A percentile compares a stretch with the other conserved stretches of the same genome.
Evolutionary conservation across 2,797 vertebrate genomes (phyloP).

Genomic region (Gallirallus australis): DNA sequence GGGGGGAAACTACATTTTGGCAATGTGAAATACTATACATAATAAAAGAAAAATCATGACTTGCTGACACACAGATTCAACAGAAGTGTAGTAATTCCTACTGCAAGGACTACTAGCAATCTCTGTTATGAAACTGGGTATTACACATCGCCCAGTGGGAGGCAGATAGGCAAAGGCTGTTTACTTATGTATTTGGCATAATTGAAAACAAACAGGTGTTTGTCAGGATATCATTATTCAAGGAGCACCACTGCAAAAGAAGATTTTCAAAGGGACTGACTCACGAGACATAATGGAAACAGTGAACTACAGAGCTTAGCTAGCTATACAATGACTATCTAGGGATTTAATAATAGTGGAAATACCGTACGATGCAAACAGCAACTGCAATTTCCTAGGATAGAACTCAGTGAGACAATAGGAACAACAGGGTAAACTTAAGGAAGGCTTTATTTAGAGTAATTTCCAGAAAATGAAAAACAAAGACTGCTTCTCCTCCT

Average conservation of each 20-base stretch:
- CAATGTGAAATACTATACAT: not conserved
- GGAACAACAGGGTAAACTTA: not conserved
- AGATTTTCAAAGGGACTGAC: not conserved
- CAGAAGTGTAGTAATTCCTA: not conserved
- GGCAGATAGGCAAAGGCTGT: constrained; percentile 3
- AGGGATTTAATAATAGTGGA: not conserved
- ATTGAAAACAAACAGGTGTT: constrained; percentile 51
- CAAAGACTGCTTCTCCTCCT: not conserved
- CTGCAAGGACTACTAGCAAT: not conserved
- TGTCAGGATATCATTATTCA: constrained; percentile 28
- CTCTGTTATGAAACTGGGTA: not conserved
- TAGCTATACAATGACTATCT: not conserved
- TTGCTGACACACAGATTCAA: not conserved
- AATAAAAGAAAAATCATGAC: not conserved
- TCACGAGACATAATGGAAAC: not conserved
- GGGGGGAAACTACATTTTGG: constrained; percentile 1
- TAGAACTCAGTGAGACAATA: not conserved
- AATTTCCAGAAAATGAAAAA: not conserved
- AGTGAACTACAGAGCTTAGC: not conserved
- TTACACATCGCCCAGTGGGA: constrained; percentile 26
- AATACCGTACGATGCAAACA: not conserved
- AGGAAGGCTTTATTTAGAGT: not conserved
- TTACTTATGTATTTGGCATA: constrained; percentile 16
- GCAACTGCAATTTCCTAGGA: not conserved
- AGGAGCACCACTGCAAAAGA: constrained; percentile 6